Percentiles rank a stretch among this genome's conserved stretches.
Evolutionary conservation across 2,797 vertebrate genomes (phyloP).

Genomic region (Gymnoscopelus braueri): DNA sequence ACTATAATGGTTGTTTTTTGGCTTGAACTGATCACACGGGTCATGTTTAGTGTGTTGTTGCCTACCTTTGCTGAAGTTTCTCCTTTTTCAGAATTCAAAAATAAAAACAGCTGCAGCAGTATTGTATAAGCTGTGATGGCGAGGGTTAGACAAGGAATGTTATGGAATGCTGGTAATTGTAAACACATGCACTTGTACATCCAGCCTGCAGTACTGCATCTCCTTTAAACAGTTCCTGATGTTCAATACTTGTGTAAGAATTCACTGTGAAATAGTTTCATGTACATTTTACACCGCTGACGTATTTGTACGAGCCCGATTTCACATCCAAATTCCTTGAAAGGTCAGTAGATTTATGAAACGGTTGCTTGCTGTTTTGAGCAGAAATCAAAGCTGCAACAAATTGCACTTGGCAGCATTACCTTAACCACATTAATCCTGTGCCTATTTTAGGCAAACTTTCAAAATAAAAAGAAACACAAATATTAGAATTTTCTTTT

Average conservation of each 20-base stretch:
- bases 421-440: too few species aligned
- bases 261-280: slow-evolving; percentile 4
- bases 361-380: neutral
- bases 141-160: neutral
- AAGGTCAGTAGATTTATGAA: neutral
- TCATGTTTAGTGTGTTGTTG: neutral
- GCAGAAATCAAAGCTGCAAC: too few species aligned
- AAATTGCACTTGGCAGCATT: too few species aligned
- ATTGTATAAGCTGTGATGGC: slow-evolving; percentile 11
- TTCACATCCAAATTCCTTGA: neutral
- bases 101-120: slow-evolving; percentile 2
- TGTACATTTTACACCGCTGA: neutral
- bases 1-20: too few species aligned
- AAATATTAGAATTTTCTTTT: too few species aligned
- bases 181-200: slow-evolving; percentile 22
- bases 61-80: slow-evolving; percentile 3
- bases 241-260: slow-evolving; percentile 2
- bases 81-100: neutral
- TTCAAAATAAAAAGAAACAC: too few species aligned
- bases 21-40: neutral
- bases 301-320: neutral
- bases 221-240: slow-evolving; percentile 18
- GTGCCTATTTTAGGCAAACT: too few species aligned
- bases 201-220: neutral
- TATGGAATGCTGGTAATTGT: slow-evolving; percentile 17